A percentile compares a stretch with the other conserved stretches of the same genome.
phyloP scores from a whole-genome alignment of 2,113 vertebrate species.

The Arothron firmamentum region DNA sequence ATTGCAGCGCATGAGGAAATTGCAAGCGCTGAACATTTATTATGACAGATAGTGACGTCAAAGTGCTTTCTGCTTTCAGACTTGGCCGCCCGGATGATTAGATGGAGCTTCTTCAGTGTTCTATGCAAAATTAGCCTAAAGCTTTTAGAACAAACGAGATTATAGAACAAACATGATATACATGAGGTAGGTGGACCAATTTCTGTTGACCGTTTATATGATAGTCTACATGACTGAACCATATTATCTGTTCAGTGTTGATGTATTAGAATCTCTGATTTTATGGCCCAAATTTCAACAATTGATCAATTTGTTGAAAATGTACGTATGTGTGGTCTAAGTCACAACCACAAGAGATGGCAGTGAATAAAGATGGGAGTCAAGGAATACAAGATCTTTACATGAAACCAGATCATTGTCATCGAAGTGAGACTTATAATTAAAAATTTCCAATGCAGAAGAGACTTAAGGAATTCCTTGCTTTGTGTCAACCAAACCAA shows the following conservation, averaged over 20 bases:
- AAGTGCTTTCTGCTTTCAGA: slow-evolving; percentile 6
- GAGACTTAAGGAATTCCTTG: background rate
- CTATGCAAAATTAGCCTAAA: no score
- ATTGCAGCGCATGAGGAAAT: slow-evolving; percentile 51
- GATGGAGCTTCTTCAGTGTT: no score
- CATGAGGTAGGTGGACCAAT: background rate
- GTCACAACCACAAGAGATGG: background rate
- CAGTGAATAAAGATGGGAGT: background rate
- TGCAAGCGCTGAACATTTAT: slow-evolving; percentile 32
- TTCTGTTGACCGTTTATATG: background rate
- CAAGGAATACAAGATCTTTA: background rate
- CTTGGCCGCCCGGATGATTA: background rate
- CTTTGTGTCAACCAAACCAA: no score
- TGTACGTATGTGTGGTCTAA: background rate
- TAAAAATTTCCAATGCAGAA: background rate
- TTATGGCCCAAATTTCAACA: no score
- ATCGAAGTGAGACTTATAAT: background rate
- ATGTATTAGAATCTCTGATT: no score
- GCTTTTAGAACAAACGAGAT: no score
- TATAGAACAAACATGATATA: background rate
- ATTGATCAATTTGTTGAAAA: no score
- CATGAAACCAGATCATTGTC: background rate
- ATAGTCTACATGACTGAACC: background rate
- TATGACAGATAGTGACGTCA: no score
- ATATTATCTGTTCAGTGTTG: no score